These are phyloP conservation scores for Chirona hameri DNA, from an alignment of 2,888 invertebrate species.

Conservation along the genomic window DNA sequence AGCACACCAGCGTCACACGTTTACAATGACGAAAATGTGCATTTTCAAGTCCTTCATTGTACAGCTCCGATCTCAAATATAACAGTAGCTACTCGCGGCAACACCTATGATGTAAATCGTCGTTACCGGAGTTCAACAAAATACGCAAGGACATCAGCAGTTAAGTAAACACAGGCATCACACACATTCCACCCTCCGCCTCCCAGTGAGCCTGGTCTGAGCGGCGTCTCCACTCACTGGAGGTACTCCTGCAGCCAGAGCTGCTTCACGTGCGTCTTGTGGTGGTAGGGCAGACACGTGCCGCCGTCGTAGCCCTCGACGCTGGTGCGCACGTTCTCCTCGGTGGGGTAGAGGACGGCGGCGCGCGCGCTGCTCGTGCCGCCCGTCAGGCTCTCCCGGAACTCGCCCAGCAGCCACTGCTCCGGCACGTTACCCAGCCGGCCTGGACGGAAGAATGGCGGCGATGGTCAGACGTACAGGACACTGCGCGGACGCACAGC, in stretches of 20 bases:
- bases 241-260: constrained; percentile 72
- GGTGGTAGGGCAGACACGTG: constrained; percentile 81
- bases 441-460: constrained; percentile 31
- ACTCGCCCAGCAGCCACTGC: constrained; percentile 73
- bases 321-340: constrained; percentile 77
- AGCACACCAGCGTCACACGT: too few species aligned
- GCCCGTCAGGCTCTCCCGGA: constrained; percentile 56
- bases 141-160: too few species aligned
- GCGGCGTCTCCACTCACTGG: constrained; percentile 57
- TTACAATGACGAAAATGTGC: too few species aligned
- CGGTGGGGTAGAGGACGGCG: constrained; percentile 63
- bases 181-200: too few species aligned
- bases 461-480: background rate
- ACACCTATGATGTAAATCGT: too few species aligned
- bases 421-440: constrained; percentile 42
- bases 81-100: too few species aligned
- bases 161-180: too few species aligned
- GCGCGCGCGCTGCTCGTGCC: background rate
- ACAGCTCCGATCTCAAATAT: too few species aligned
- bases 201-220: too few species aligned
- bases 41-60: too few species aligned
- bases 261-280: constrained; percentile 74
- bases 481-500: background rate
- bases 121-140: too few species aligned
- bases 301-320: constrained; percentile 82